These are phyloP conservation scores for Stichodactyla mertensii DNA, from an alignment of 64 coral and sea anemone genomes.

Conservation along the genomic window DNA sequence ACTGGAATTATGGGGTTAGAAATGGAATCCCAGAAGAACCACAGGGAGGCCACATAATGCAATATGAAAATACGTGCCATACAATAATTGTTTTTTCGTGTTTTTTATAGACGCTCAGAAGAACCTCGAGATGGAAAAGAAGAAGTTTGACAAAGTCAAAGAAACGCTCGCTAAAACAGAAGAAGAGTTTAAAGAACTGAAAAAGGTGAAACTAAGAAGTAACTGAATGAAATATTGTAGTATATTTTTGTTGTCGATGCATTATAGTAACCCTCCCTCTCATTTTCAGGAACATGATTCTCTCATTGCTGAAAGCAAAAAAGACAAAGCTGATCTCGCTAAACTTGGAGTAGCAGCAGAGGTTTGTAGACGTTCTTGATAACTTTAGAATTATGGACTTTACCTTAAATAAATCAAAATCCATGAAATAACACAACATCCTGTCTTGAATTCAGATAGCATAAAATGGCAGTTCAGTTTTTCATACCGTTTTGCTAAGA, in stretches of 20 bases:
- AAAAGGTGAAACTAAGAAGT: slow-evolving; percentile 52
- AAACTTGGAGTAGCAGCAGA: slow-evolving; percentile 88
- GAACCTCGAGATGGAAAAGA: slow-evolving; percentile 97
- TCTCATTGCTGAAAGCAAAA: slow-evolving; percentile 67
- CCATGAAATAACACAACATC: no score
- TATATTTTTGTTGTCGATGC: not conserved
- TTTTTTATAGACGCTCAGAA: slow-evolving; percentile 60
- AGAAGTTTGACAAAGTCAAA: slow-evolving; percentile 83
- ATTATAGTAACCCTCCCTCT: not conserved
- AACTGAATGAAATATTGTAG: no score
- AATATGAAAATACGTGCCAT: no score
- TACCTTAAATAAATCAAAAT: no score
- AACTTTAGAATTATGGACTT: not conserved
- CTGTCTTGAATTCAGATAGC: no score
- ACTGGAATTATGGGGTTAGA: not conserved
- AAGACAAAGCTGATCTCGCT: slow-evolving; percentile 79
- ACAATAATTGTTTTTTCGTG: not conserved
- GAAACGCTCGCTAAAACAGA: slow-evolving; percentile 77
- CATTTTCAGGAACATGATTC: slow-evolving; percentile 76
- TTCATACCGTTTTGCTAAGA: no score
- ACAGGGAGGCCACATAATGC: no score
- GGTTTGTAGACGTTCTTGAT: slow-evolving; percentile 51
- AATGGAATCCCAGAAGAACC: not conserved
- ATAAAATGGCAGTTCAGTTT: no score
- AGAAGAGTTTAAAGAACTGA: slow-evolving; percentile 91